Evolutionary conservation across 2,113 vertebrate species (phyloP), one percentile per base, ranked within the genome.

Genomic region (Psilopsiagon aymara): DNA sequence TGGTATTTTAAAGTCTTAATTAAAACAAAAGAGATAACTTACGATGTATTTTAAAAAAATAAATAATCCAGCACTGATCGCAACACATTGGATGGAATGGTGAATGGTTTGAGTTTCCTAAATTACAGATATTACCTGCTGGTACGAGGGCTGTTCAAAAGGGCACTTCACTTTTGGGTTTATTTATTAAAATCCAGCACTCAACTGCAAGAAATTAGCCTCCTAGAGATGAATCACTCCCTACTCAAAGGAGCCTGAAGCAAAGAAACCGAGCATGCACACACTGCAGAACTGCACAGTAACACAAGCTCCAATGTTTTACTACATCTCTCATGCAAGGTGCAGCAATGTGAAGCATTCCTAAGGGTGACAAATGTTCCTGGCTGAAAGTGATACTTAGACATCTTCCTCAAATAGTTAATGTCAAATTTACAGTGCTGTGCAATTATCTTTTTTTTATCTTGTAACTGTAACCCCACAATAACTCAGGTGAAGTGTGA

Each of bases 101-200:
- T 94, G 96, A 98, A 98, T 92, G 95, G 96, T 97, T 97, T 91
- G 88, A 95, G 96, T 97, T 97, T 97, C 97, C 98, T 97, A 97
- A 98, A 97, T 98, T 98, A 97, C 97, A 96, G 97, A 97, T 97
- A 97, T 96, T 98, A 97, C 98, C 98, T 98, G 98, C 98, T 98
- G 98, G 93, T 98, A 97, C 33, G 97, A 98, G 98, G 98, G 95
- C 97, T 98, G 97, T 98, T 98, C 97, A 98, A 97, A 98, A 97
- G 89, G 97, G 96, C 95, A 98, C 98, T 98, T 98, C 98, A 98
- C 96, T 98, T 98, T 98, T 98, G 95, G 98, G 98, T 98, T 98
- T 98, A 98, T 98, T 98, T 98, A 98, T 98, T 98, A 98, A 98
- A 98, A 98, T 97, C 95, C 94, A 97, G 96, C 97, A 98, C 98